Evolutionary conservation across 1,140 invertebrate genomes (phyloP).

Genomic region (Drosophila takahashii): DNA sequence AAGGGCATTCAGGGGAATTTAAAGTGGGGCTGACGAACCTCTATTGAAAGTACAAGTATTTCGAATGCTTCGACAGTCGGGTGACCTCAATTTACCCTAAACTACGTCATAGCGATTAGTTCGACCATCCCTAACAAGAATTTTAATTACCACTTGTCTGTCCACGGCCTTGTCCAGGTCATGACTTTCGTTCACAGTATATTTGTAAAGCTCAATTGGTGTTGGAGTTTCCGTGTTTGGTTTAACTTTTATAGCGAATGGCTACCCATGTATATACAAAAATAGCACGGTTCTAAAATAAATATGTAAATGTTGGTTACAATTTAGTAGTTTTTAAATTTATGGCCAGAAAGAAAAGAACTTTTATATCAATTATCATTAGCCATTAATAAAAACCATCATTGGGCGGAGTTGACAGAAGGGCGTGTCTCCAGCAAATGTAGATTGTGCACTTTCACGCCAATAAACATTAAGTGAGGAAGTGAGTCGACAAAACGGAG

Average conservation of each 20-base stretch:
- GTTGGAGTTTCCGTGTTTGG: not conserved
- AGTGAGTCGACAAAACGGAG: constrained; percentile 2
- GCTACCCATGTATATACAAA: not conserved
- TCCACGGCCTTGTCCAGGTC: constrained; percentile 47
- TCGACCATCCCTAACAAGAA: constrained; percentile 2
- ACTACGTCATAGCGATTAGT: constrained; percentile 9
- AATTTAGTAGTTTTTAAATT: no score
- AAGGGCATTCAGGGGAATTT: constrained; percentile 55
- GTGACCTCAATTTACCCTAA: constrained; percentile 14
- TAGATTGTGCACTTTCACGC: not conserved
- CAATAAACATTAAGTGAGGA: not conserved
- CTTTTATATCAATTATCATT: constrained; percentile 44
- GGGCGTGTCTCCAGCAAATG: not conserved
- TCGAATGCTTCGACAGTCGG: not conserved
- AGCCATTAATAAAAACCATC: constrained; percentile 35
- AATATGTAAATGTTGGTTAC: not conserved
- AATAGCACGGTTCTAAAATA: not conserved
- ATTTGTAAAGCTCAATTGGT: not conserved
- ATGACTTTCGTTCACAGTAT: constrained; percentile 5
- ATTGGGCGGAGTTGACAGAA: constrained; percentile 23
- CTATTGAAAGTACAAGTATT: not conserved
- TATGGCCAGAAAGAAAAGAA: not conserved
- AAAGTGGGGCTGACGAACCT: not conserved
- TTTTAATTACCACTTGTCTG: constrained; percentile 50
- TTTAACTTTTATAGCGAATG: not conserved